phyloP scores from a whole-genome alignment of 2,113 vertebrate species.

The Microcebus tavaratra region DNA sequence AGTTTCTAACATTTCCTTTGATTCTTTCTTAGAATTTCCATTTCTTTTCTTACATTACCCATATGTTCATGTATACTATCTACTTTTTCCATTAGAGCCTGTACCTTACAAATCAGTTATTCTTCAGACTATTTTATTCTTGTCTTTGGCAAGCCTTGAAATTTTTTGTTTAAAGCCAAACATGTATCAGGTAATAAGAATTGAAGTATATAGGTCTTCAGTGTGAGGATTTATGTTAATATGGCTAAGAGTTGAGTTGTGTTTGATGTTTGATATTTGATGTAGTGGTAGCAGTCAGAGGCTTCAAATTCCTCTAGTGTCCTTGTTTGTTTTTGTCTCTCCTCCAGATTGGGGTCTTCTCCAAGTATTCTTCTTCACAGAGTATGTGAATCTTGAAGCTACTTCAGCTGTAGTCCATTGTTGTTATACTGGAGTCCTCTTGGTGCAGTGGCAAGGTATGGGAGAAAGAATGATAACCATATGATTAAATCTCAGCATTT shows the following conservation, averaged over 20 bases:
- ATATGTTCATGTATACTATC: neutral
- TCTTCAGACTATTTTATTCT: neutral
- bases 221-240: neutral
- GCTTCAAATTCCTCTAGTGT: neutral
- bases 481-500: neutral
- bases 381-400: neutral
- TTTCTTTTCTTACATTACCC: neutral
- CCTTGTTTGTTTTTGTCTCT: neutral
- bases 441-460: neutral
- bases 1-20: neutral
- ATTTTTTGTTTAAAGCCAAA: neutral
- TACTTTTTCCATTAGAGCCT: neutral
- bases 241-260: neutral
- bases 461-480: neutral
- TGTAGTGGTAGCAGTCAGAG: neutral
- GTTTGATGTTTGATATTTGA: neutral
- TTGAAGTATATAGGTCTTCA: neutral
- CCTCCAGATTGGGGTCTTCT: neutral
- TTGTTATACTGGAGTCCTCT: neutral
- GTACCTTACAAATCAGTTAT: neutral
- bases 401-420: neutral
- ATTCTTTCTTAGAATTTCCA: slow-evolving; percentile 10
- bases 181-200: neutral
- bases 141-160: neutral
- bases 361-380: neutral